These are phyloP conservation scores for Conistra vaccinii DNA, from an alignment of 2,888 invertebrate species.

Conservation along the genomic window DNA sequence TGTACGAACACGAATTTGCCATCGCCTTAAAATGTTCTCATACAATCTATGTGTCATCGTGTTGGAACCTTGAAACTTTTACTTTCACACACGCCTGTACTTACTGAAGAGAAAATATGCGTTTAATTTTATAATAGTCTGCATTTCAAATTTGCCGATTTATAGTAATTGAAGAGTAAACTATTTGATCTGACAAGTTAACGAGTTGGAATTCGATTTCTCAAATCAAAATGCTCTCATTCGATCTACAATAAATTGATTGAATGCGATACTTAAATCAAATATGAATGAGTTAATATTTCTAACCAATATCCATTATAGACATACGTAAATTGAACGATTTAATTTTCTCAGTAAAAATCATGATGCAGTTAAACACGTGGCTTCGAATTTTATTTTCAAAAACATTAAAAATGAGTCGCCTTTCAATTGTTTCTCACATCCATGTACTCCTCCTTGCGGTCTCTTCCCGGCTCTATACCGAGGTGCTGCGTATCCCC, in stretches of 20 bases:
- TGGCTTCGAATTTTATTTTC: not conserved
- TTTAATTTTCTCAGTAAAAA: not conserved
- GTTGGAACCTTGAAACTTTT: constrained; percentile 3
- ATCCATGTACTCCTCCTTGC: constrained; percentile 69
- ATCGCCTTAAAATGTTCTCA: constrained; percentile 15
- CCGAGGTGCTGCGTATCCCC: constrained; percentile 69
- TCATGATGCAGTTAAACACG: not conserved
- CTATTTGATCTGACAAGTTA: not conserved
- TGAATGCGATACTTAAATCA: not conserved
- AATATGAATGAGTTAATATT: constrained; percentile 12
- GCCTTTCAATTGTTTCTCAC: constrained; percentile 59
- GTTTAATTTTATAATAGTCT: not conserved
- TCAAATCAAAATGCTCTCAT: not conserved
- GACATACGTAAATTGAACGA: not conserved
- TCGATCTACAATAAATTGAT: not conserved
- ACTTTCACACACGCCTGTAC: not conserved
- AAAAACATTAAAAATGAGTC: not conserved
- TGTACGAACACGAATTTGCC: constrained; percentile 13
- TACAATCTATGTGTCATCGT: not conserved
- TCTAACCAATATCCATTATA: not conserved
- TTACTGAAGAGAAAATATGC: not conserved
- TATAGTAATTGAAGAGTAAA: constrained; percentile 15
- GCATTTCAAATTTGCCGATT: not conserved
- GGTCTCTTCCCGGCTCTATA: constrained; percentile 68
- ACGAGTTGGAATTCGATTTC: constrained; percentile 4